Percentiles rank a stretch among this genome's conserved stretches.
These are phyloP conservation scores for Coremacera marginata DNA, from an alignment of 2,888 invertebrate species.

Conservation along the genomic window DNA sequence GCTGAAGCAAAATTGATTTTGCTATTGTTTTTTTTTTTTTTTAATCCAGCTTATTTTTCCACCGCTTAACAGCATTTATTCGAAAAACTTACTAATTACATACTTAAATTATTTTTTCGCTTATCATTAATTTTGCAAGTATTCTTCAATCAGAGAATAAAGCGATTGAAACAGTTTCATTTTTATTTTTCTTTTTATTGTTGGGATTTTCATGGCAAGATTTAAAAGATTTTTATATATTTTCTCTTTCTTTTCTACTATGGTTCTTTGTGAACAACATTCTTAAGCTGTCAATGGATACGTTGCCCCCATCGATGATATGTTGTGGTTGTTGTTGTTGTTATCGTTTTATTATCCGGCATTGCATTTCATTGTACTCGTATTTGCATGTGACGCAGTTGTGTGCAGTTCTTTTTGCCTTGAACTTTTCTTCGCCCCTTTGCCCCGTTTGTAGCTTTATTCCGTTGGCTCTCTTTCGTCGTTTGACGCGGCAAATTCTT, in stretches of 20 bases:
- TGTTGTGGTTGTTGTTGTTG: constrained; percentile 3
- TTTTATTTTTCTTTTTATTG: not conserved
- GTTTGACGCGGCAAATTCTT: constrained; percentile 10
- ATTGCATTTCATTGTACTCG: constrained; percentile 8
- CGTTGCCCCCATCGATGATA: constrained; percentile 27
- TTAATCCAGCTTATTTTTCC: too few relatives aligned
- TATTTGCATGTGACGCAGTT: constrained; percentile 26
- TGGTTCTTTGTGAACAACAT: not conserved
- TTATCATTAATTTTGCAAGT: not conserved
- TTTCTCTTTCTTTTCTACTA: not conserved
- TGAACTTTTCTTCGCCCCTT: constrained; percentile 28
- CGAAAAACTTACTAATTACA: too few relatives aligned
- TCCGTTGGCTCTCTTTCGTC: not conserved
- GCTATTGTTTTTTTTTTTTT: too few relatives aligned
- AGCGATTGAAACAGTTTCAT: not conserved
- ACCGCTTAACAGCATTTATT: too few relatives aligned
- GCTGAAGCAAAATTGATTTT: too few relatives aligned
- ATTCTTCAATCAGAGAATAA: not conserved
- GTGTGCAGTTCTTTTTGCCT: constrained; percentile 30
- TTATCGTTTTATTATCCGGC: not conserved
- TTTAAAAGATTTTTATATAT: not conserved
- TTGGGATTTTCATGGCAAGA: not conserved
- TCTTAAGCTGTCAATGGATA: constrained; percentile 1
- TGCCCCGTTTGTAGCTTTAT: not conserved
- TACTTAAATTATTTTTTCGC: too few relatives aligned